Evolutionary conservation across 2,797 vertebrate species (phyloP).

Genomic region (Taeniopygia guttata): DNA sequence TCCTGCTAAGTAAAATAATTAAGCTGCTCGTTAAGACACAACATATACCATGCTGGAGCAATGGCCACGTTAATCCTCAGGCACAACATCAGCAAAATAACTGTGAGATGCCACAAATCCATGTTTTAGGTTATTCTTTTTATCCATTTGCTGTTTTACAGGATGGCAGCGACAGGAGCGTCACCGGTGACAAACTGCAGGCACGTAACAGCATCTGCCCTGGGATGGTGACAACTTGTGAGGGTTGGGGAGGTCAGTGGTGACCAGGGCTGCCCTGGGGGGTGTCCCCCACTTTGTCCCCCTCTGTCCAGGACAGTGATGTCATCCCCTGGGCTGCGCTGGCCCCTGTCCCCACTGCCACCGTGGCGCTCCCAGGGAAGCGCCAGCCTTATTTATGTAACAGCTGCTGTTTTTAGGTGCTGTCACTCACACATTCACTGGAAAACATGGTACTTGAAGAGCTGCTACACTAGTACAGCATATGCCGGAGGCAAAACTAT

Average conservation of each 20-base stretch:
- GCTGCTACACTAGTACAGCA: conserved; percentile 16
- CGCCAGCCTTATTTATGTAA: neutral
- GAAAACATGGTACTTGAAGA: conserved; percentile 27
- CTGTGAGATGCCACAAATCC: neutral
- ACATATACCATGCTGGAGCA: neutral
- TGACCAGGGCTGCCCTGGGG: neutral
- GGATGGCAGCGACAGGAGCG: rapidly evolving
- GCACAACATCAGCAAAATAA: neutral
- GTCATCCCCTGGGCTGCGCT: neutral
- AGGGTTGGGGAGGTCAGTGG: neutral
- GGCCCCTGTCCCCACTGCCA: neutral
- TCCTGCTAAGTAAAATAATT: neutral
- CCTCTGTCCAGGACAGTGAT: neutral
- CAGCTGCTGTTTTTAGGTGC: conserved; percentile 31
- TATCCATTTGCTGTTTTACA: neutral
- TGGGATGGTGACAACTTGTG: rapidly evolving
- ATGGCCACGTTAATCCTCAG: neutral
- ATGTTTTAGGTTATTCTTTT: neutral
- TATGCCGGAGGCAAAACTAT: conserved; percentile 34
- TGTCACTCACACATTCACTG: neutral
- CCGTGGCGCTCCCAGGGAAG: rapidly evolving
- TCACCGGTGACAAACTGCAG: neutral
- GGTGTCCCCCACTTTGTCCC: neutral
- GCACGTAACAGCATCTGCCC: neutral
- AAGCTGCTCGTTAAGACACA: neutral